Conservation (phyloP, 2,888 invertebrate genomes). For the Acleris emargana region DNA sequence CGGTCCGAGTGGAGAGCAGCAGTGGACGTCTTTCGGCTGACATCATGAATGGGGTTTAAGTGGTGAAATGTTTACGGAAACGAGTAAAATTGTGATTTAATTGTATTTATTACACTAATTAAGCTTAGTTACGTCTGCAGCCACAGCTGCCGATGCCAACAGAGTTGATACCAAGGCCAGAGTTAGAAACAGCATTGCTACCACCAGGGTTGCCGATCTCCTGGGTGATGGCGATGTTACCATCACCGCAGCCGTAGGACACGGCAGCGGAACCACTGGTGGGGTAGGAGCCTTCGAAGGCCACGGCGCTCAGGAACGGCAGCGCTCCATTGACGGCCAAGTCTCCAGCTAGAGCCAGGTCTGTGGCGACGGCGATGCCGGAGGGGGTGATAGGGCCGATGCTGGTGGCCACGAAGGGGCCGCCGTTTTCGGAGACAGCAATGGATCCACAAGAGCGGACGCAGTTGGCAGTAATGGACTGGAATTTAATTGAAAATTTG, state of each 20-base stretch:
- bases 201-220: constrained; percentile 24
- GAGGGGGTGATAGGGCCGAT: constrained; percentile 34
- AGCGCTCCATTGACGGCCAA: constrained; percentile 52
- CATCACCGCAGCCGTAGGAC: constrained; percentile 44
- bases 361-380: constrained; percentile 39
- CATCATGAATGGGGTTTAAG: too few relatives aligned
- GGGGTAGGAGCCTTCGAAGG: constrained; percentile 41
- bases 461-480: constrained; percentile 21
- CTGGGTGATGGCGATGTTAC: constrained; percentile 11
- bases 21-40: too few relatives aligned
- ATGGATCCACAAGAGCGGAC: neutral
- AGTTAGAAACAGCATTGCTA: constrained; percentile 1
- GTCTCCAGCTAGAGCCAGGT: constrained; percentile 39
- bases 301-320: constrained; percentile 55
- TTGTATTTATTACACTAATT: neutral
- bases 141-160: constrained; percentile 8
- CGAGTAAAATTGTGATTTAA: neutral
- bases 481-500: neutral
- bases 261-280: constrained; percentile 15
- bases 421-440: constrained; percentile 4
- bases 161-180: neutral
- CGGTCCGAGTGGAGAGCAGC: too few relatives aligned
- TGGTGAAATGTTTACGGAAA: neutral
- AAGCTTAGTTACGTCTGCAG: neutral
- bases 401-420: constrained; percentile 13